A percentile compares a stretch with the other conserved stretches of the same genome.
These are phyloP conservation scores for Drosophila stalkeri DNA, from an alignment of 2,888 invertebrate genomes.

Conservation along the genomic window DNA sequence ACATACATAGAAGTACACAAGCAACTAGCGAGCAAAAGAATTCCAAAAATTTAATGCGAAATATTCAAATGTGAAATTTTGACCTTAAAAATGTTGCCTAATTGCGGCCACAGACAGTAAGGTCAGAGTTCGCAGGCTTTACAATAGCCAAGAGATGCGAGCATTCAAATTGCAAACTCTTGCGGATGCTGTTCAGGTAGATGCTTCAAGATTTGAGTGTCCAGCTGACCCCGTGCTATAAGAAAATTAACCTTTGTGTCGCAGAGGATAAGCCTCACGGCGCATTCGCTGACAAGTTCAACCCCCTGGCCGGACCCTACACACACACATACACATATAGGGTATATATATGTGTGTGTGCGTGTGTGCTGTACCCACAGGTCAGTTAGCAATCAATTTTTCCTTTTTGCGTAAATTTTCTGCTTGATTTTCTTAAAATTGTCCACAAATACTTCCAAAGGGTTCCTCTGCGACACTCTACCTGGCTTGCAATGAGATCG, in stretches of 20 bases:
- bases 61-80: conserved; percentile 70
- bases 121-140: conserved; percentile 70
- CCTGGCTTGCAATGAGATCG: conserved; percentile 31
- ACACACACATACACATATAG: neutral
- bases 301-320: conserved; percentile 43
- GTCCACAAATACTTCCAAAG: conserved; percentile 60
- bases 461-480: conserved; percentile 44
- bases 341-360: neutral
- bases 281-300: conserved; percentile 62
- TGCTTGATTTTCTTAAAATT: conserved; percentile 72
- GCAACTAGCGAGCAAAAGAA: conserved; percentile 32
- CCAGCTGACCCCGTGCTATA: conserved; percentile 65
- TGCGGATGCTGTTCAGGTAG: conserved; percentile 58
- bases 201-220: conserved; percentile 52
- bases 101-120: conserved; percentile 71
- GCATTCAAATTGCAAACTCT: conserved; percentile 4
- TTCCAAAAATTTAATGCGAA: conserved; percentile 46
- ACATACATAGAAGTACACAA: neutral
- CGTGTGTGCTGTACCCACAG: conserved; percentile 1
- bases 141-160: conserved; percentile 27
- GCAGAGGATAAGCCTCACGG: conserved; percentile 16
- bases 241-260: conserved; percentile 75
- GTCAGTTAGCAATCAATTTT: conserved; percentile 53
- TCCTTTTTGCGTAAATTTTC: conserved; percentile 68
- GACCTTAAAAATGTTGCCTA: conserved; percentile 69